Percentiles rank a stretch among this genome's conserved stretches.
Evolutionary conservation across 2,888 invertebrate species (phyloP).

Genomic region (Eupithecia dodoneata): DNA sequence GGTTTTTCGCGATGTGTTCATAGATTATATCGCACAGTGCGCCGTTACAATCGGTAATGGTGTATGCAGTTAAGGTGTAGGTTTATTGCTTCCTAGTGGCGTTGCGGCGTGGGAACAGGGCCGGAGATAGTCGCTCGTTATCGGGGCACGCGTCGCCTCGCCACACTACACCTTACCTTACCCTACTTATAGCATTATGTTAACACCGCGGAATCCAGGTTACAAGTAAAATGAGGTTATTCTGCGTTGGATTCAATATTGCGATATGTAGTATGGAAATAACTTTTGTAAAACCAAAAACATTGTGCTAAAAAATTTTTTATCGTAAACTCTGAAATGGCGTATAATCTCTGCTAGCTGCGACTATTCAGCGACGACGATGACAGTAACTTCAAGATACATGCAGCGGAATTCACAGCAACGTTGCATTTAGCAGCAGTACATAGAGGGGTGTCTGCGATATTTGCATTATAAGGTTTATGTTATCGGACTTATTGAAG

Average conservation of each 20-base stretch:
- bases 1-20: slow-evolving; percentile 53
- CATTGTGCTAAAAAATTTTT: neutral
- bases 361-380: neutral
- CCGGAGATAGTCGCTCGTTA: slow-evolving; percentile 81
- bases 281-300: neutral
- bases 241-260: neutral
- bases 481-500: neutral
- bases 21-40: slow-evolving; percentile 73
- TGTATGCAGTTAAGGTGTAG: slow-evolving; percentile 81
- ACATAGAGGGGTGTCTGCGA: neutral
- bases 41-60: slow-evolving; percentile 81
- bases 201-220: neutral
- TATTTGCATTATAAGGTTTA: neutral
- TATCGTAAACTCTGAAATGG: neutral
- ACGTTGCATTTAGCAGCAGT: neutral
- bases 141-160: slow-evolving; percentile 66
- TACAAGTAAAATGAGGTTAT: neutral
- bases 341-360: neutral
- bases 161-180: slow-evolving; percentile 37
- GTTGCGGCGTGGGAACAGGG: slow-evolving; percentile 73
- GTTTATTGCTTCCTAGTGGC: slow-evolving; percentile 81
- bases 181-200: neutral
- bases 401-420: neutral
- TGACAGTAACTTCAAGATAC: neutral
- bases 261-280: neutral